These are phyloP conservation scores for Diarsia dahlii DNA, from an alignment of 2,888 invertebrate species.

Conservation along the genomic window DNA sequence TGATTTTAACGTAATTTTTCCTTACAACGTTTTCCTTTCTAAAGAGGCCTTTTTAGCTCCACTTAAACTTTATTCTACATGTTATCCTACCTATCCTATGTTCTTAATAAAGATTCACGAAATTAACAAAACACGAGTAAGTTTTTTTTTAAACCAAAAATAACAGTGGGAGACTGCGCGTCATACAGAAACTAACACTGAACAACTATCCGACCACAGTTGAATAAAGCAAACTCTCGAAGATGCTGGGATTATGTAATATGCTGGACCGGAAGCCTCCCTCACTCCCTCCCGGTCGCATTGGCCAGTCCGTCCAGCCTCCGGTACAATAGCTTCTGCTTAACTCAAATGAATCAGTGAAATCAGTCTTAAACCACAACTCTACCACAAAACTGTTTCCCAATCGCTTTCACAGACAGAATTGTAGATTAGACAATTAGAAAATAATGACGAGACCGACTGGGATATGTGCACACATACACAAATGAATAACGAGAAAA, in stretches of 20 bases:
- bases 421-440: slow-evolving; percentile 47
- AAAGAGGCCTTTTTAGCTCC: background rate
- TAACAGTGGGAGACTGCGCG: too few species aligned
- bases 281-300: background rate
- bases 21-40: background rate
- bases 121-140: too few species aligned
- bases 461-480: slow-evolving; percentile 19
- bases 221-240: background rate
- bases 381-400: slow-evolving; percentile 55
- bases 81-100: background rate
- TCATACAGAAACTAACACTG: too few species aligned
- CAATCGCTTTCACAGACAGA: slow-evolving; percentile 36
- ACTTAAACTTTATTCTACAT: background rate
- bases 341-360: slow-evolving; percentile 56
- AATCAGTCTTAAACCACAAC: slow-evolving; percentile 57
- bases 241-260: slow-evolving; percentile 16
- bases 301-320: slow-evolving; percentile 32
- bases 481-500: slow-evolving; percentile 12
- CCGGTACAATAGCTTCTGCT: slow-evolving; percentile 41
- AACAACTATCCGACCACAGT: background rate
- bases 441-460: slow-evolving; percentile 39
- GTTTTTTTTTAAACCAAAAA: too few species aligned
- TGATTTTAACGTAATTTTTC: background rate
- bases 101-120: background rate
- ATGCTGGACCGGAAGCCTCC: slow-evolving; percentile 10